Base-by-base conservation (phyloP, 2,797 vertebrate species). In the Varecia variegata region DNA sequence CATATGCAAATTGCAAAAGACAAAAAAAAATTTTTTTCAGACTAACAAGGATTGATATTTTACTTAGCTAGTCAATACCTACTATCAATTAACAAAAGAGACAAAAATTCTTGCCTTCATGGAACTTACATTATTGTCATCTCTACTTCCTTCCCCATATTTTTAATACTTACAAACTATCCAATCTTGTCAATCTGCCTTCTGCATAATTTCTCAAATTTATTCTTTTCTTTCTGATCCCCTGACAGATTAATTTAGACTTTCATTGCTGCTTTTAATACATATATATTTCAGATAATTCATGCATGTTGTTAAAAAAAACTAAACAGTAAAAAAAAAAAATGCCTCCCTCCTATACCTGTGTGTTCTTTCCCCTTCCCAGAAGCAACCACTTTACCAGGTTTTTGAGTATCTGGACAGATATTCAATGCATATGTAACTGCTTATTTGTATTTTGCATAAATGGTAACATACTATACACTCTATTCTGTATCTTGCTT, bases 371-470 rank as follows among this genome's bases (percentile, higher is more conserved):
- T 77, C 43, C 47, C 60, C 23, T n/a, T 86, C 38, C 18, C 5
- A 80, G 21, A 67, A 40, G 14, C 23, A 74, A 12, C 18, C 40
- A 71, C 21, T 87, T 85, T 25, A 68, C 1, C 15, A 80, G 20
- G 47, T 47, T 86, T 71, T 60, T 88, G 52, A 62, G 14, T 83
- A 50, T 47, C 47, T 58, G 27, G 60, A 67, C 23, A 88, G 35
- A 77, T n/a, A 35, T 30, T 74, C 83, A 86, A 3, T 80, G 23
- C 6, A n/a, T 25, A 23, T 40, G 1, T 83, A 77, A 9, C 17
- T 88, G 32, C 68, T 88, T 79, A 87, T 54, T 58, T 87, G 23
- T 79, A 85, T 87, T 95, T 95, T 90, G 90, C 62, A 68, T 4
- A 85, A 74, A 87, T 54, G 20, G 12, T 38, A 85, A 47, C 14